A percentile compares a stretch with the other conserved stretches of the same genome.
These are phyloP conservation scores for Pogonocherus hispidulus DNA, from an alignment of 2,888 invertebrate species.

Conservation along the genomic window DNA sequence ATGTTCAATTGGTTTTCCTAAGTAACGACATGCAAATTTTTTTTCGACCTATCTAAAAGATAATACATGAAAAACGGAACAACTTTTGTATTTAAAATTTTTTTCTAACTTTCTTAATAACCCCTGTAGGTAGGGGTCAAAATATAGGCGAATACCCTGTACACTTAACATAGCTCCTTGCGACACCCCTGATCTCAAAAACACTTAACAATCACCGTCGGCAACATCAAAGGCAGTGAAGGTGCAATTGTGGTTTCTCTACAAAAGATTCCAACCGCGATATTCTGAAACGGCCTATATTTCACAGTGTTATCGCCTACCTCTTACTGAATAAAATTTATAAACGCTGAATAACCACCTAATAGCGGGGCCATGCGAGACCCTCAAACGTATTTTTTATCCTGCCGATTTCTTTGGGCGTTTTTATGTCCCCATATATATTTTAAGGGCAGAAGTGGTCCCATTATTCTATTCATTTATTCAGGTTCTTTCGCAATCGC, in stretches of 20 bases:
- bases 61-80: too few species aligned
- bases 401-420: slow-evolving; percentile 23
- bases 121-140: too few species aligned
- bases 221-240: neutral
- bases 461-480: slow-evolving; percentile 7
- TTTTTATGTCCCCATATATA: slow-evolving; percentile 3
- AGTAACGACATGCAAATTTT: too few species aligned
- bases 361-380: neutral
- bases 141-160: too few species aligned
- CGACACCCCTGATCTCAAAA: neutral
- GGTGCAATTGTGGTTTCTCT: neutral
- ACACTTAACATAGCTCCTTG: too few species aligned
- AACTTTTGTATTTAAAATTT: too few species aligned
- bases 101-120: too few species aligned
- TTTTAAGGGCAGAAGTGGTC: slow-evolving; percentile 10
- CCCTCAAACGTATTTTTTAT: slow-evolving; percentile 13
- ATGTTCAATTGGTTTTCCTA: too few species aligned
- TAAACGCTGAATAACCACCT: slow-evolving; percentile 15
- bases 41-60: too few species aligned
- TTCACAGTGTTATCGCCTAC: slow-evolving; percentile 29
- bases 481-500: neutral
- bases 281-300: slow-evolving; percentile 1
- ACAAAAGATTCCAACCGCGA: neutral
- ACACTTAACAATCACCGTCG: neutral
- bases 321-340: slow-evolving; percentile 22